phyloP scores from a whole-genome alignment of 2,797 vertebrate species.

The Oryzias dopingdopingensis region DNA sequence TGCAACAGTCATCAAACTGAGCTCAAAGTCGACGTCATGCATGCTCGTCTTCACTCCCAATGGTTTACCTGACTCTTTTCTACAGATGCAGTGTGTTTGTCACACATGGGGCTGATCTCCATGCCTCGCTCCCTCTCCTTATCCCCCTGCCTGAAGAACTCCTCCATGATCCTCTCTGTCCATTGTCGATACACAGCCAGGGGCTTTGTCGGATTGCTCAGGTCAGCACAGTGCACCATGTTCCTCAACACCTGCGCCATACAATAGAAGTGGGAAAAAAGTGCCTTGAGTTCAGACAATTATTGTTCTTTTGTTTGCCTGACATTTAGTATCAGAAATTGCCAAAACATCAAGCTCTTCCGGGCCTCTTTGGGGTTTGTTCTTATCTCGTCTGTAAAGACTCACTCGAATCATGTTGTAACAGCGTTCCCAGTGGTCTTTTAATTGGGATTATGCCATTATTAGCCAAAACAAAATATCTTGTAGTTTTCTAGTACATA shows the following conservation, averaged over 20 bases:
- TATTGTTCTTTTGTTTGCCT: not conserved
- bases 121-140: conserved; percentile 90
- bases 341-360: not conserved
- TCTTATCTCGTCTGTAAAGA: too few relatives aligned
- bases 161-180: conserved; percentile 95
- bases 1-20: conserved; percentile 30
- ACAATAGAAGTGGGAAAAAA: not conserved
- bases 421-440: too few relatives aligned
- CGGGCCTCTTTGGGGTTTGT: too few relatives aligned
- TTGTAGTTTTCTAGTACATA: too few relatives aligned
- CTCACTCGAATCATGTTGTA: too few relatives aligned
- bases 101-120: conserved; percentile 98
- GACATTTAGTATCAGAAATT: not conserved
- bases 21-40: conserved; percentile 3
- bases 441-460: too few relatives aligned
- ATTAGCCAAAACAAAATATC: too few relatives aligned
- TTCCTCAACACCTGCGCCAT: conserved; percentile 80
- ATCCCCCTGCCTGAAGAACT: conserved; percentile 95
- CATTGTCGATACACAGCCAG: conserved; percentile 91
- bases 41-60: conserved; percentile 2
- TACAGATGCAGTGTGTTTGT: conserved; percentile 93
- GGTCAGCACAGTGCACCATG: conserved; percentile 95
- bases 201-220: conserved; percentile 95
- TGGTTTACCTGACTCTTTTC: conserved; percentile 90
- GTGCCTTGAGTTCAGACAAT: not conserved